A percentile compares a stretch with the other conserved stretches of the same genome.
phyloP scores from a whole-genome alignment of 2,797 vertebrate species.

The Gobio occitaniae region DNA sequence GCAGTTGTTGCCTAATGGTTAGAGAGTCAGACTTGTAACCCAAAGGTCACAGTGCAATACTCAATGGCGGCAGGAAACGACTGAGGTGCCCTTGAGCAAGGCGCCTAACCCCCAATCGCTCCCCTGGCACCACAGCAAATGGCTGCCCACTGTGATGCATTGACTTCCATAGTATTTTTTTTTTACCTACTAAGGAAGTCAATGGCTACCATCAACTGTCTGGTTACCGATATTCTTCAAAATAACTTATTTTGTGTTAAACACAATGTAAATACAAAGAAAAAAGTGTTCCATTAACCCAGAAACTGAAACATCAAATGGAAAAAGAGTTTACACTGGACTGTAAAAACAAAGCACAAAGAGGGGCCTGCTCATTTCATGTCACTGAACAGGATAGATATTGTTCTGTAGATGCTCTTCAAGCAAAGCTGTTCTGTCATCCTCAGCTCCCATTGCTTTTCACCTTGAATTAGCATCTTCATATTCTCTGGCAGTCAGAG shows the following conservation, averaged over 20 bases:
- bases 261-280: not conserved
- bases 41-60: too few species aligned
- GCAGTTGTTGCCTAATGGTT: too few species aligned
- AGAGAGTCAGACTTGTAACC: too few species aligned
- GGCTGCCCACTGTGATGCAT: too few species aligned
- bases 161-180: too few species aligned
- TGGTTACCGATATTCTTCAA: not conserved
- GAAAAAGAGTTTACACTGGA: not conserved
- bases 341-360: not conserved
- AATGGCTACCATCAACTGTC: not conserved
- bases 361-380: not conserved
- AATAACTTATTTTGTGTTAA: not conserved
- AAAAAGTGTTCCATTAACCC: not conserved
- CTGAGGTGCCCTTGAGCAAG: too few species aligned
- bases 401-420: not conserved
- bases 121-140: too few species aligned
- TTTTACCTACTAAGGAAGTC: too few species aligned
- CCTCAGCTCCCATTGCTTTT: not conserved
- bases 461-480: not conserved
- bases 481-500: not conserved
- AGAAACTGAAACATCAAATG: not conserved
- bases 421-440: not conserved
- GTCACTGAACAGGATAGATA: not conserved
- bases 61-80: too few species aligned
- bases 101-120: too few species aligned